Evolutionary conservation across 2,113 vertebrate genomes (phyloP).

Genomic region (Brachionichthys hirsutus): DNA sequence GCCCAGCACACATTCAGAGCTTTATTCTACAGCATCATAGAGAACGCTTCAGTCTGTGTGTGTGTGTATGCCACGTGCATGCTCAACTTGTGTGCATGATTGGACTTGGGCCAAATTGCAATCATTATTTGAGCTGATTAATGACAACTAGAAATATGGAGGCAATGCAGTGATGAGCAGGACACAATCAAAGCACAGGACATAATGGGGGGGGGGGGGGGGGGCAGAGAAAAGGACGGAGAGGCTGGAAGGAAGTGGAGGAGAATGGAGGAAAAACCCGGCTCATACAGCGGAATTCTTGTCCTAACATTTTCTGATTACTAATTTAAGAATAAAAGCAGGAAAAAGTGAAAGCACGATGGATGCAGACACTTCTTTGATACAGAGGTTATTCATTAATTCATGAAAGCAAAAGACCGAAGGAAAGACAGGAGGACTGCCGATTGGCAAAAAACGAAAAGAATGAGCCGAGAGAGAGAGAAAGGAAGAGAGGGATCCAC

Average conservation of each 20-base stretch:
- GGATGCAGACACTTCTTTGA: conserved; percentile 62
- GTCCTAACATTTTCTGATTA: conserved; percentile 67
- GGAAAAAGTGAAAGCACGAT: conserved; percentile 50
- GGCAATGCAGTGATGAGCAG: conserved; percentile 29
- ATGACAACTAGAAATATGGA: conserved; percentile 69
- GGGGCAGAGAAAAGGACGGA: conserved; percentile 34
- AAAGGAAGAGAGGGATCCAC: conserved; percentile 37
- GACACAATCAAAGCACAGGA: conserved; percentile 41
- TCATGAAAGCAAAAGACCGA: conserved; percentile 71
- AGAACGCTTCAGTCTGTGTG: conserved; percentile 25
- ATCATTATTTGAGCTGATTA: conserved; percentile 74
- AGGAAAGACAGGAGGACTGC: conserved; percentile 45
- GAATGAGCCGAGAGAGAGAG: conserved; percentile 46
- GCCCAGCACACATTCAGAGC: conserved; percentile 33
- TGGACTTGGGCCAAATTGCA: conserved; percentile 64
- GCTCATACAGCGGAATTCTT: conserved; percentile 43
- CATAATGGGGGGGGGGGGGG: conserved; percentile 41
- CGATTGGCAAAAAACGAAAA: conserved; percentile 51
- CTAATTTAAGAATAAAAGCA: conserved; percentile 71
- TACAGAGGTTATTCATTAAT: conserved; percentile 70
- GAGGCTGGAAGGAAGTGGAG: conserved; percentile 17
- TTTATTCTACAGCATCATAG: conserved; percentile 55
- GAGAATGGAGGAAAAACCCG: conserved; percentile 19
- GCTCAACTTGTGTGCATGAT: conserved; percentile 24
- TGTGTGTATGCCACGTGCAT: conserved; percentile 8